Base-by-base conservation (phyloP, 1,140 invertebrate species). In the Phortica variegata region DNA sequence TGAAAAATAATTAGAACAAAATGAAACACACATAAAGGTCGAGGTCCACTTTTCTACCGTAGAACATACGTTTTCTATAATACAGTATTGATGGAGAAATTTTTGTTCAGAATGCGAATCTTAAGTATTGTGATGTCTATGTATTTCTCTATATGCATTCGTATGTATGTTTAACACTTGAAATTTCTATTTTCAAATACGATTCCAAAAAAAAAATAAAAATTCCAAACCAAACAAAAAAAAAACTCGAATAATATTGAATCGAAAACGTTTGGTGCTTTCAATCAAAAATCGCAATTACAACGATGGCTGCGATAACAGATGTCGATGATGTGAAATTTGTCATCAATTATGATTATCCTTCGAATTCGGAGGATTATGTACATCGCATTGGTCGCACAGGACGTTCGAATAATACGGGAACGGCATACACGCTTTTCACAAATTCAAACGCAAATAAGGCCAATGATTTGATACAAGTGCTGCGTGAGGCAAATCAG, bases 281-380 rank as follows among this genome's bases (percentile, higher is more conserved):
- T n/a, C 39, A 42, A 42, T 15, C n/a, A 50, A 21, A 40, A 43
- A 37, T n/a, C 39, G 2, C 10, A 8, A 17, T 17, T 18, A 47
- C 34, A n/a, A 13, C 47, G 39, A 41, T n/a, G n/a, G n/a, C n/a
- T n/a, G n/a, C n/a, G n/a, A n/a, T n/a, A n/a, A 77, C 82, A 98
- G 96, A 99, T 87, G 96, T 99, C 73, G 93, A 97, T 80, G 97
- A 99, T 81, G 95, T 99, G 47, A 98, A 98, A 79, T 98, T 96
- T 84, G 97, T 99, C 32, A 97, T 99, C 74, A 99, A 99, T 83
- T 98, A 92, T 83, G 97, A 99, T 79, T 99, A 98, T 80, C 97
- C 97, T 13, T 95, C 91, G 62, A 93, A 93, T 77, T 96, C 95
- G 31, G 97, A 99, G 81, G 97, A 99, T 81, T 99, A 99, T 78